Base-by-base conservation (phyloP, 2,113 vertebrate genomes). In the Phalacrocorax carbo region DNA sequence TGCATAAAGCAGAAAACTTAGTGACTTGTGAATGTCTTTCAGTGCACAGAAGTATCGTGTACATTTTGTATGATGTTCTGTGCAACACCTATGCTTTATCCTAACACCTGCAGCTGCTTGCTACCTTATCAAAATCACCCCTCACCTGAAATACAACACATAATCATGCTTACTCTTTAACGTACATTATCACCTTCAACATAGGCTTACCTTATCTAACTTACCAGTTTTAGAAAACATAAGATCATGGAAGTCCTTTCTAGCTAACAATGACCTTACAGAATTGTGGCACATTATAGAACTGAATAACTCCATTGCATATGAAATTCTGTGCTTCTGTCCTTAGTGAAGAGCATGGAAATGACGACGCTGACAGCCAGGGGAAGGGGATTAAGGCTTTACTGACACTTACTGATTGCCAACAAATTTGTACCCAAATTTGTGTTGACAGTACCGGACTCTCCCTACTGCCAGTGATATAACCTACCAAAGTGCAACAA, bases 271-370 rank as follows among this genome's bases (percentile, higher is more conserved):
- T 88, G 65, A 46, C 52, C 72, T 78, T 46, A 14, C 2, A 75
- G 65, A 46, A 66, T 1, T n/a, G 48, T 42, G n/a, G 26, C 0
- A 0, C 5, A 0, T 54, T 61, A 38, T 3, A 89, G 81, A 52
- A 46, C 15, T 3, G 2, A 52, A 34, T 38, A 51, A 44, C 29
- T 30, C 10, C 15, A 22, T 0, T 69, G 48, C 15, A 51, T 19
- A 25, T 5, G 26, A 70, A 88, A 78, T 48, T 83, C 25, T 27
- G 42, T 19, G 60, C 40, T 80, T 46, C 9, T 2, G 14, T 10
- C 82, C 62, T 49, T 72, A 29, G 34, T 44, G 36, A 65, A 48
- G 32, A 82, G 66, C 26, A 7, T 3, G 15, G 52, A 66, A 68
- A 66, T n/a, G 29, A 29, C 4, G 5, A 13, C 2, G 2, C 5